Evolutionary conservation across 1,140 invertebrate species (phyloP), one percentile per base, ranked within the genome.

Genomic region (Cotesia glomerata): DNA sequence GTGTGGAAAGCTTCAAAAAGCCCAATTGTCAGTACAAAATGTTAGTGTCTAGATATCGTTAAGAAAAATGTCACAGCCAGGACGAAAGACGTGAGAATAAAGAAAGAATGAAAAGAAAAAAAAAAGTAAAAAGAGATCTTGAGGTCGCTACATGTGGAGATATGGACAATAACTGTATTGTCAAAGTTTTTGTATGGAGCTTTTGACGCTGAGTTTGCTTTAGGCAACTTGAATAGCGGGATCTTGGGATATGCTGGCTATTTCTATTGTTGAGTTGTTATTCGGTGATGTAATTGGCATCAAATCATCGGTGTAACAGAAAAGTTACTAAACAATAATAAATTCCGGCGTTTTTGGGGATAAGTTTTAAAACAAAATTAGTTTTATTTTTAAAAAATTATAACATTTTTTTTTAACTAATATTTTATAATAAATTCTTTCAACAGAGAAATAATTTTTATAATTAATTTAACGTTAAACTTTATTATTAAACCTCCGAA

Each of bases 221-320:
- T 62, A 36, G 36, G 35, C 11, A 67, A 69, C 39, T 64, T 52
- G 49, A 34, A 34, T 45, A 64, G 34, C 49, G 51, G 18, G 49
- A 71, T 51, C 39, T 67, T 11, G 9, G 58, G 65, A 65, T 75
- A 72, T 79, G 78, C 59, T 71, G 67, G 72, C 74, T 76, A 80
- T 78, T 77, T 77, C 74, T 78, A 80, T 80, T 80, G 79, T 80
- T 76, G 71, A 14, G 59, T 67, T 73, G 66, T 64, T 73, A 74
- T 65, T 71, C 74, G 74, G 72, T 75, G 75, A 81, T 79, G 81
- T 80, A 82, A 80, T 82, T 81, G 75, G 75, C 75, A 70, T 75
- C 78, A 72, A 51, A 70, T 74, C 61, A 72, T 73, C 9, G 9
- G 73, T 76, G 74, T 79, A 80, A 79, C 76, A 59, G 7, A 58